These are phyloP conservation scores for Troides aeacus DNA, from an alignment of 2,888 invertebrate species.

Conservation along the genomic window DNA sequence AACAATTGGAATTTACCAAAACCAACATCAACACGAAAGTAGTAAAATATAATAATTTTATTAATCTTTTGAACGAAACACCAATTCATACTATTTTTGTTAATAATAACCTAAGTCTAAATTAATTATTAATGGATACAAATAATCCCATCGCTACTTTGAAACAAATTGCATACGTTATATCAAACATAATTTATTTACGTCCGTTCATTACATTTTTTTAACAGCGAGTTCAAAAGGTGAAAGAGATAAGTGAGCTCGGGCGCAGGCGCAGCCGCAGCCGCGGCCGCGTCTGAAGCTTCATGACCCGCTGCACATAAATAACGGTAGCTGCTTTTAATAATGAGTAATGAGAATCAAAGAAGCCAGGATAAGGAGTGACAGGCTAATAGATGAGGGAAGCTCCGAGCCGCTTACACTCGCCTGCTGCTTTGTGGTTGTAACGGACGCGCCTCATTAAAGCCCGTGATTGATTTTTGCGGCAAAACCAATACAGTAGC, in stretches of 20 bases:
- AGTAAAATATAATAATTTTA: too few relatives aligned
- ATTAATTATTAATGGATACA: too few relatives aligned
- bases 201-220: slow-evolving; percentile 1
- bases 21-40: too few relatives aligned
- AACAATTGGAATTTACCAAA: too few relatives aligned
- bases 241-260: slow-evolving; percentile 16
- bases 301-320: slow-evolving; percentile 37
- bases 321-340: slow-evolving; percentile 71
- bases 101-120: too few relatives aligned
- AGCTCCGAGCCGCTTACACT: slow-evolving; percentile 41
- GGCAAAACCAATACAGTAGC: slow-evolving; percentile 66
- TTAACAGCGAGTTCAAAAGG: slow-evolving; percentile 18
- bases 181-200: too few relatives aligned
- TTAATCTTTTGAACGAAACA: too few relatives aligned
- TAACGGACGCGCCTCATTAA: slow-evolving; percentile 58
- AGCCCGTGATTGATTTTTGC: slow-evolving; percentile 62
- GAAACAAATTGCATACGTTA: too few relatives aligned
- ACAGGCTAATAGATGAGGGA: slow-evolving; percentile 49
- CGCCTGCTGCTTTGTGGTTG: slow-evolving; percentile 44
- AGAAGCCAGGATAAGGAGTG: slow-evolving; percentile 60
- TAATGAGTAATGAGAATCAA: slow-evolving; percentile 70
- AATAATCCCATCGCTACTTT: too few relatives aligned
- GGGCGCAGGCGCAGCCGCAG: slow-evolving; percentile 18
- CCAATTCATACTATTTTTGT: too few relatives aligned
- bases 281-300: slow-evolving; percentile 39